Conservation (phyloP, 2,888 invertebrate genomes). For the Anthrax anthrax region DNA sequence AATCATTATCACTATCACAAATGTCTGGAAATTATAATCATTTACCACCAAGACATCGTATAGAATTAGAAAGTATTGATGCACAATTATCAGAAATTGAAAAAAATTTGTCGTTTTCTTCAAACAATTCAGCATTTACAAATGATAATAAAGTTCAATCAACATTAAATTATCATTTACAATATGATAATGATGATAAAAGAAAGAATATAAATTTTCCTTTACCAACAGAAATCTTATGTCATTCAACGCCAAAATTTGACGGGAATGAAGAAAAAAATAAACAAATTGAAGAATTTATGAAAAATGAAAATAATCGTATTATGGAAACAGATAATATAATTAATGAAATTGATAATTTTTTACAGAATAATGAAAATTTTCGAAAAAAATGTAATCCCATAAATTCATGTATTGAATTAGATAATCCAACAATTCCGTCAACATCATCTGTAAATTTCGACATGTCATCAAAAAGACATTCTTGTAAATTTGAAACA, state of each 20-base stretch:
- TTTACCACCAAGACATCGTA: conserved; percentile 20
- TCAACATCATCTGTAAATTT: not conserved
- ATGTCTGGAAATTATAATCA: conserved; percentile 12
- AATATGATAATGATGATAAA: not conserved
- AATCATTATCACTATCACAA: too few species aligned
- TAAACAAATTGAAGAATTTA: too few species aligned
- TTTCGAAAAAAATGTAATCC: not conserved
- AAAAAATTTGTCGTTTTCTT: conserved; percentile 19
- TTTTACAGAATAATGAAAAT: conserved; percentile 16
- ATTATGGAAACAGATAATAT: conserved; percentile 16
- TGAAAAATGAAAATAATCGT: not conserved
- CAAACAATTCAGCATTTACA: conserved; percentile 29
- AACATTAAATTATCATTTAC: not conserved
- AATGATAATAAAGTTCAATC: conserved; percentile 5
- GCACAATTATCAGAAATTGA: conserved; percentile 22
- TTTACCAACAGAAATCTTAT: not conserved
- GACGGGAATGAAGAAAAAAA: conserved; percentile 2
- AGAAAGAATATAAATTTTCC: not conserved
- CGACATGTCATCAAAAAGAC: not conserved
- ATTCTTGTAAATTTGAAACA: conserved; percentile 8
- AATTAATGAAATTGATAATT: conserved; percentile 28
- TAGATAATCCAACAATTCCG: not conserved
- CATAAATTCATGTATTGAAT: not conserved
- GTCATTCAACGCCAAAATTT: conserved; percentile 30
- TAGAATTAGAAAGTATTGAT: conserved; percentile 28